Evolutionary conservation across 2,113 vertebrate genomes (phyloP), one percentile per base, ranked within the genome.

Genomic region (Mirza zaza): DNA sequence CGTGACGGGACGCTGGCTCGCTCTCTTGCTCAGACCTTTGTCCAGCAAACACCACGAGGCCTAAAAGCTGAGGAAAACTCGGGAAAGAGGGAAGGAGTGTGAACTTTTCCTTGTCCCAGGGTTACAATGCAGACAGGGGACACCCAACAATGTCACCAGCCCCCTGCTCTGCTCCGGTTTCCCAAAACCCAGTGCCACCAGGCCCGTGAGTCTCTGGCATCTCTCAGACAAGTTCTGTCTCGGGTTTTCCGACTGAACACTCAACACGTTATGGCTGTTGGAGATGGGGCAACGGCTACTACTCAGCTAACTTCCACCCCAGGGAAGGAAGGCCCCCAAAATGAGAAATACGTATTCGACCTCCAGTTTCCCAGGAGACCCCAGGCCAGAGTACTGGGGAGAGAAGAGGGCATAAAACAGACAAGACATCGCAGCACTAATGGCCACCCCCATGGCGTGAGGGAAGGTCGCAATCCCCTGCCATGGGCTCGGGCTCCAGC

Each of bases 1-100:
- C 23, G 45, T 3, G 13, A 2, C 17, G 11, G 3, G 36, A 57
- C 17, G 13, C 1, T 3, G 1, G 11, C 32, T 4, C 23, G 0
- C 15, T 6, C 42, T 25, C 45, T 34, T 34, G 8, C 32, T 65
- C 63, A 73, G 45, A 48, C 65, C 48, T 39, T 1, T 2, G 32
- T 29, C 57, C 34, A 45, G 55, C 8, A 73, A n/a, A 32, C 6
- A 9, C 17, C 10, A 1, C 0, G 17, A n/a, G 55, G 36, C 50
- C 57, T 6, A 11, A 79, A 80, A 73, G 65, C 25, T 45, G 45
- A 57, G 32, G 52, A 57, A 61, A 55, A 68, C 7, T 21, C 2
- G 5, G 20, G 15, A 15, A 25, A 39, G 80, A 27, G 4, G 23
- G 39, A 13, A 15, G 32, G 32, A 17, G 6, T 32, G 25, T 8